Evolutionary conservation across 2,888 invertebrate species (phyloP).

Genomic region (Aleiodes leptofemur): DNA sequence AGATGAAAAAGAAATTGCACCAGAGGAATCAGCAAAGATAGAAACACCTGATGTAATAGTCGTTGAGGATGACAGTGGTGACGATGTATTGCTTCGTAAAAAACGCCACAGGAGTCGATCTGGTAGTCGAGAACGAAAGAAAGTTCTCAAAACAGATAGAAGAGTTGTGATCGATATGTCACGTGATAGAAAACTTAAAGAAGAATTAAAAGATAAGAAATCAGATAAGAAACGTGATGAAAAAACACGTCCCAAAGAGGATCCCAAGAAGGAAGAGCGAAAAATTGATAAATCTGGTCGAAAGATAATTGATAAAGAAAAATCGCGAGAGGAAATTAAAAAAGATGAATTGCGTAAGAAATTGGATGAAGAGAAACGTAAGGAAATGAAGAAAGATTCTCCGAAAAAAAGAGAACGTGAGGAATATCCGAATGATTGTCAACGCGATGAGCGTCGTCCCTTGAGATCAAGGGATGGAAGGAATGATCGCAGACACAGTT

Average conservation of each 20-base stretch:
- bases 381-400: constrained; percentile 73
- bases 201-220: constrained; percentile 65
- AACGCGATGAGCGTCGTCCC: constrained; percentile 64
- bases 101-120: constrained; percentile 73
- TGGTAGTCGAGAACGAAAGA: constrained; percentile 68
- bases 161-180: constrained; percentile 71
- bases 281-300: constrained; percentile 67
- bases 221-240: constrained; percentile 69
- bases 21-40: constrained; percentile 65
- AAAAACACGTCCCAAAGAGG: constrained; percentile 63
- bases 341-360: constrained; percentile 46
- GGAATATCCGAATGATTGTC: constrained; percentile 65
- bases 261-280: constrained; percentile 73
- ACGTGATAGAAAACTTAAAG: constrained; percentile 64
- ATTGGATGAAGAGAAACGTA: constrained; percentile 71
- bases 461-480: constrained; percentile 54
- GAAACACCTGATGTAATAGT: constrained; percentile 79
- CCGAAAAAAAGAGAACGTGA: constrained; percentile 69
- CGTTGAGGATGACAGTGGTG: constrained; percentile 81
- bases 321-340: constrained; percentile 75
- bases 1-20: constrained; percentile 74
- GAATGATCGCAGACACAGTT: constrained; percentile 51
- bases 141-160: constrained; percentile 67
- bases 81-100: constrained; percentile 75
- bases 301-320: constrained; percentile 71